These are phyloP conservation scores for Rhagonycha lutea DNA, from an alignment of 2,888 invertebrate genomes.

Conservation along the genomic window DNA sequence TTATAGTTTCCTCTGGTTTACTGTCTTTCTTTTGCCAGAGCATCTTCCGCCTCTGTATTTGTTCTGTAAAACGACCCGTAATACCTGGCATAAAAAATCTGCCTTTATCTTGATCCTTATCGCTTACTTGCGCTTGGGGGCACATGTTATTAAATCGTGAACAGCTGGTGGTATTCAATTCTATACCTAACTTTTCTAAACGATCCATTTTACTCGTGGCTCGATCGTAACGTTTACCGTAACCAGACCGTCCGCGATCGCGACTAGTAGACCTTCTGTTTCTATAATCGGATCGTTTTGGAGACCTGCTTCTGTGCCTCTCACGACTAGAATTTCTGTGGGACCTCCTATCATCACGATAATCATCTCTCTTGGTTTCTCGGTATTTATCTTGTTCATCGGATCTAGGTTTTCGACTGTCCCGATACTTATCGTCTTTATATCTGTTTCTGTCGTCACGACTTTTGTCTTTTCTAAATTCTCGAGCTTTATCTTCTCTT, in stretches of 20 bases:
- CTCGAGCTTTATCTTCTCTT: constrained; percentile 24
- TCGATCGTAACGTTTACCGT: constrained; percentile 55
- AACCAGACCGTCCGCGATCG: constrained; percentile 38
- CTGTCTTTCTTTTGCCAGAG: constrained; percentile 82
- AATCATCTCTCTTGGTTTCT: constrained; percentile 18
- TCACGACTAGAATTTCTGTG: constrained; percentile 38
- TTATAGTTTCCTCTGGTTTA: constrained; percentile 13
- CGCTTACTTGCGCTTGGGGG: constrained; percentile 56
- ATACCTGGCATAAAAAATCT: constrained; percentile 53
- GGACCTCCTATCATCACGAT: constrained; percentile 18
- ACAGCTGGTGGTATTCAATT: constrained; percentile 52
- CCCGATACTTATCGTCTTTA: constrained; percentile 22
- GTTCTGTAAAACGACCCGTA: constrained; percentile 79
- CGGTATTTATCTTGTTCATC: constrained; percentile 31
- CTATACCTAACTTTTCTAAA: constrained; percentile 53
- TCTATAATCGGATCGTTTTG: constrained; percentile 37
- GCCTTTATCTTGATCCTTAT: constrained; percentile 61
- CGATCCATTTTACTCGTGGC: constrained; percentile 55
- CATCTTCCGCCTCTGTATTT: constrained; percentile 88
- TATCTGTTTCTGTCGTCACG: constrained; percentile 19
- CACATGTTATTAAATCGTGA: constrained; percentile 47
- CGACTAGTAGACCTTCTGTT: constrained; percentile 44
- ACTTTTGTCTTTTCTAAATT: constrained; percentile 19
- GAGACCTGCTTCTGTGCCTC: constrained; percentile 39
- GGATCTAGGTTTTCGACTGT: constrained; percentile 26